These are phyloP conservation scores for Drosophila paramelanica DNA, from an alignment of 2,888 invertebrate species.

Conservation along the genomic window DNA sequence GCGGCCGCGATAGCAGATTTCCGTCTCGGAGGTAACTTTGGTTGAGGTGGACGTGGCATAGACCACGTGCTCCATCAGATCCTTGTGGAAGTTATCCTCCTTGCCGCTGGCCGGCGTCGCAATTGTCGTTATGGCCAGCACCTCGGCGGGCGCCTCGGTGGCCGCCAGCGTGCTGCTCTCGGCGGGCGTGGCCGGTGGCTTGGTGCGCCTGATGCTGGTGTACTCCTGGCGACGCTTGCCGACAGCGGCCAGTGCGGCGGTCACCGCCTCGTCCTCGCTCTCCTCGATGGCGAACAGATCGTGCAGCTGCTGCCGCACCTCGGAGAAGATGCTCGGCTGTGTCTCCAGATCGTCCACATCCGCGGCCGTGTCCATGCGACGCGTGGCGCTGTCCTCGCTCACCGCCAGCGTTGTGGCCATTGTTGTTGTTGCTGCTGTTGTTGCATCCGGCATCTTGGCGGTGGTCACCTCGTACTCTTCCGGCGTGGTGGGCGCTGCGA, in stretches of 20 bases:
- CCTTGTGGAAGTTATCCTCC: conserved; percentile 80
- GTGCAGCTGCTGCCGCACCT: conserved; percentile 83
- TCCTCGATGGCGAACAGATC: conserved; percentile 83
- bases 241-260: conserved; percentile 73
- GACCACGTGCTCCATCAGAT: conserved; percentile 84
- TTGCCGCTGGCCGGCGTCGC: conserved; percentile 55
- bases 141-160: conserved; percentile 37
- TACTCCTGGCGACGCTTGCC: conserved; percentile 83
- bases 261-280: conserved; percentile 76
- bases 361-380: conserved; percentile 74
- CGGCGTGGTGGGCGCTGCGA: conserved; percentile 73
- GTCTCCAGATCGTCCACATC: conserved; percentile 83
- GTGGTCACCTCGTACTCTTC: conserved; percentile 71
- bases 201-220: conserved; percentile 81
- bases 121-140: conserved; percentile 48
- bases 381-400: conserved; percentile 77
- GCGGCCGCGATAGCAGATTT: conserved; percentile 94
- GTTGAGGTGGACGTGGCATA: conserved; percentile 89
- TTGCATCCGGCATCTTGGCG: conserved; percentile 46
- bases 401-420: conserved; percentile 59
- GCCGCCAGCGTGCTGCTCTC: conserved; percentile 58
- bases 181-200: conserved; percentile 62
- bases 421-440: conserved; percentile 71
- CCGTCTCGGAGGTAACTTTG: conserved; percentile 94
- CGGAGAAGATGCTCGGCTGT: conserved; percentile 84